Evolutionary conservation across 2,888 invertebrate genomes (phyloP), one percentile per base, ranked within the genome.

Genomic region (Cryptus viduatorius): DNA sequence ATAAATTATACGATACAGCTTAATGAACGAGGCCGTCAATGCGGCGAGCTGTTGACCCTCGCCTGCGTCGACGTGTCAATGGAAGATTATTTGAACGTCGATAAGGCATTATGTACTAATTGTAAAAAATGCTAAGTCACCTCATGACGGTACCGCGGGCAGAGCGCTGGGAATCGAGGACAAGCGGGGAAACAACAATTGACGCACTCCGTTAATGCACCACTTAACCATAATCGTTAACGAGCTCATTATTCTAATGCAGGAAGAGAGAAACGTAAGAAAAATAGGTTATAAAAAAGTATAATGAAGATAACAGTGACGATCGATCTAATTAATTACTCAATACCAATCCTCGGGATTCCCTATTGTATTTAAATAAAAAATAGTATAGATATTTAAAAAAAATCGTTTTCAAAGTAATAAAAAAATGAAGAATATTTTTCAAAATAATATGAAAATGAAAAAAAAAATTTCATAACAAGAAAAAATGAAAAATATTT

Each of bases 101-200:
- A 82, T 42, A 24, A 77, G 48, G 8, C 65, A 42, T 24, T 56
- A 65, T 42, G 61, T 61, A 59, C 19, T 76, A 48, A 82, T 67
- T 50, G 59, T 24, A 19, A 59, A 46, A 61, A 64, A 72, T 16
- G 10, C 48, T 61, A 24, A 82, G 24, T 79, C 73, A 69, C 44
- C 24, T 72, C 14, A 14, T 14, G 53, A 24, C 37, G 16, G 37
- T 12, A 2, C 53, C 42, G 14, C 29, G 24, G 53, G 14, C 29
- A 16, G 42, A 65, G 31, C 50, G 59, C 44, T 7, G 5, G 37
- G 16, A 4, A 29, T 81, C 71, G 56, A 69, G 24, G 50, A 44
- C 69, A 29, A 81, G 1, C 46, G 56, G n/a, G 56, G 24, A 59
- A 82, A 72, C 24, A 61, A 68, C 50, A 48, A 65, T 71, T 48